Percentiles rank a stretch among this genome's conserved stretches.
These are phyloP conservation scores for Tinea trinotella DNA, from an alignment of 2,888 invertebrate genomes.

Conservation along the genomic window DNA sequence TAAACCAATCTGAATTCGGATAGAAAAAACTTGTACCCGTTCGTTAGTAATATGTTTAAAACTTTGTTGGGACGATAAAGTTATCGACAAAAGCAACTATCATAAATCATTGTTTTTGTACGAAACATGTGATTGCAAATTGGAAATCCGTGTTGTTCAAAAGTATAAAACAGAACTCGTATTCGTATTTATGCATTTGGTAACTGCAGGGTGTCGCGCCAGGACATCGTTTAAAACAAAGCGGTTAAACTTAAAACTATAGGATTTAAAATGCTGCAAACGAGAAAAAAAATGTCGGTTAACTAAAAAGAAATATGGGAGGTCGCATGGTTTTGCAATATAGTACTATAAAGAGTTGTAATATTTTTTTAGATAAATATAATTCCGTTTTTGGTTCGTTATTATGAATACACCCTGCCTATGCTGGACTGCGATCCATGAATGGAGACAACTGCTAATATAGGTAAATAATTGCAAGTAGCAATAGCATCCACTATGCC, in stretches of 20 bases:
- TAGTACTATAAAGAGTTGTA: background rate
- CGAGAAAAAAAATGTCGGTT: constrained; percentile 3
- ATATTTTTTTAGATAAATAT: no score
- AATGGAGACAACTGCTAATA: no score
- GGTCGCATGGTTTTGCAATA: background rate
- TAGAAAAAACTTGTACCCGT: no score
- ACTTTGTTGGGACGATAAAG: background rate
- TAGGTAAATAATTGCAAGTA: no score
- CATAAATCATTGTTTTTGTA: constrained; percentile 4
- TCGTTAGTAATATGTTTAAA: background rate
- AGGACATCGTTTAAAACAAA: constrained; percentile 1
- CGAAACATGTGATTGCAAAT: constrained; percentile 27
- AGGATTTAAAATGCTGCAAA: background rate
- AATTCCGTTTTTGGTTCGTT: no score
- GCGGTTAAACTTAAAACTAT: background rate
- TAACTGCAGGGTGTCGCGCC: background rate
- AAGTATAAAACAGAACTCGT: constrained; percentile 16
- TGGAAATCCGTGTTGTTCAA: constrained; percentile 32
- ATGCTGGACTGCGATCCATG: no score
- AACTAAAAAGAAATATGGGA: constrained; percentile 11
- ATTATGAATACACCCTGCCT: no score
- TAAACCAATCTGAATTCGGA: no score
- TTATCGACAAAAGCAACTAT: background rate
- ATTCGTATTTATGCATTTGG: background rate
- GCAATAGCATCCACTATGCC: no score